Conservation (phyloP, 1,140 invertebrate species). For the Tetragonula clypearis region DNA sequence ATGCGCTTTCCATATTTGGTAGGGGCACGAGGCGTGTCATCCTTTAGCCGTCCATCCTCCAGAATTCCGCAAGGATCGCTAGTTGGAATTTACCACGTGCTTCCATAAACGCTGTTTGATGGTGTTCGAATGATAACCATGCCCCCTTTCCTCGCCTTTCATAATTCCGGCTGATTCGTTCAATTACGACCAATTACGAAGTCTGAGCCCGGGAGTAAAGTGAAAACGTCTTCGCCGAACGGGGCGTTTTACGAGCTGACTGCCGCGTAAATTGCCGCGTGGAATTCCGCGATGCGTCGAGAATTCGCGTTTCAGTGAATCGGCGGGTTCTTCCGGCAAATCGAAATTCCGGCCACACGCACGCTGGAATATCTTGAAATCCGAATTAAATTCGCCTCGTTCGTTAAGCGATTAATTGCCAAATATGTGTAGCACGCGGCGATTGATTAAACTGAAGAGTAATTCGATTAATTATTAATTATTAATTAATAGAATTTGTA, state of each 20-base stretch:
- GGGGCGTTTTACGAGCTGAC: constrained; percentile 5
- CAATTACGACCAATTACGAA: constrained; percentile 19
- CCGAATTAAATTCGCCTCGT: not conserved
- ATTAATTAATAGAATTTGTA: not conserved
- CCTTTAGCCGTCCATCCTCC: too few species aligned
- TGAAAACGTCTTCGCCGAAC: constrained; percentile 17
- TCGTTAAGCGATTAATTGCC: not conserved
- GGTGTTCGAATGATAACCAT: not conserved
- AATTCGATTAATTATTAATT: not conserved
- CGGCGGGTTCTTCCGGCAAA: not conserved
- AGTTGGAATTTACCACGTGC: constrained; percentile 24
- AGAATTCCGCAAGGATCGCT: not conserved
- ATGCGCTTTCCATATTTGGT: too few species aligned
- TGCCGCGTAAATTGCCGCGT: constrained; percentile 9
- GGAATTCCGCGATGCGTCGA: constrained; percentile 19
- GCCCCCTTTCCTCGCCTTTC: not conserved
- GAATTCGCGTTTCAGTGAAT: constrained; percentile 24
- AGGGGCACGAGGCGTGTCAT: too few species aligned
- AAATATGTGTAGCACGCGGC: not conserved
- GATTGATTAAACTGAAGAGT: too few species aligned
- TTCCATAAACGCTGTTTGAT: not conserved
- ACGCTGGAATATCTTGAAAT: not conserved
- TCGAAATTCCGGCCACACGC: not conserved
- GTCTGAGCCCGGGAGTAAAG: not conserved
- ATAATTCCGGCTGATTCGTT: constrained; percentile 37